Evolutionary conservation across 1,140 invertebrate genomes (phyloP), one percentile per base, ranked within the genome.

Genomic region (Spodoptera frugiperda): DNA sequence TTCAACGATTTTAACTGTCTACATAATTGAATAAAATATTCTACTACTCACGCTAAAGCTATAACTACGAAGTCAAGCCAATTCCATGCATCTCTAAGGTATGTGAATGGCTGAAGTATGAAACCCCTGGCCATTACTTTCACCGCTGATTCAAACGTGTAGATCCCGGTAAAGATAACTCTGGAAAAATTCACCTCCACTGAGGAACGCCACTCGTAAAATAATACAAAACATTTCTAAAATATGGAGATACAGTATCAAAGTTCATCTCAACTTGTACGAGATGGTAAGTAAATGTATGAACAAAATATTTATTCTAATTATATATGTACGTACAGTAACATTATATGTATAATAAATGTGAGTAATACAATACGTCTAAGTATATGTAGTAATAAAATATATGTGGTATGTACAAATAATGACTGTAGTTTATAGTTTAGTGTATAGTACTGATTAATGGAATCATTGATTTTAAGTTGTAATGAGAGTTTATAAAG

Each of bases 1-100:
- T 91, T 87, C 80, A 89, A 90, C 82, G 71, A 72, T 89, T 87
- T 80, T 89, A 88, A 88, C 78, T 76, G 83, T 82, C 91, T 91
- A 90, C 89, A 68, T 87, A 87, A 84, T 90, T 83, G 76, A 90
- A 87, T 90, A 91, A 92, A 91, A 89, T 87, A 78, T 86, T 87
- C 92, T 94, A 94, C 92, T 95, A 99, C 98, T 99, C 97, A 99
- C 98, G 98, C 98, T 98, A 99, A 98, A 96, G 98, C 96, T 97
- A 99, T 99, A 95, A 99, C 98, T 97, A 99, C 97, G 97, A 99
- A 99, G 97, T 99, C 99, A 96, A 99, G 97, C 98, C 98, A 99
- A 97, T 99, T 99, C 99, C 99, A 99, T 96, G 98, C 98, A 97
- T 99, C 99, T 97, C 99, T 97, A 96, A 99, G 98, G 97, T 99